These are phyloP conservation scores for Eupleurogrammus muticus DNA, from an alignment of 2,797 vertebrate genomes.

Conservation along the genomic window DNA sequence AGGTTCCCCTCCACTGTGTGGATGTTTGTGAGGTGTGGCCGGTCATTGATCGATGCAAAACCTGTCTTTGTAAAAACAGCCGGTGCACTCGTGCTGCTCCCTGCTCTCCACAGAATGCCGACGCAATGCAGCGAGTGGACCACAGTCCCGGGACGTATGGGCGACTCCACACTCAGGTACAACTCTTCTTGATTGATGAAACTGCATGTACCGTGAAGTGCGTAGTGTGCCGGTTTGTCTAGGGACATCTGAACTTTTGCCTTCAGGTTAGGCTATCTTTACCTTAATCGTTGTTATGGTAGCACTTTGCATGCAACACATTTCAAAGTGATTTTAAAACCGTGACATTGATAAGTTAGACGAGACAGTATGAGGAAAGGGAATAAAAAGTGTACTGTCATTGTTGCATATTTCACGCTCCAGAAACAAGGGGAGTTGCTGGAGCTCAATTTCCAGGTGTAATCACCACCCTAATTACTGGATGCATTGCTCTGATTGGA, in stretches of 20 bases:
- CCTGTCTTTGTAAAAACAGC: conserved; percentile 48
- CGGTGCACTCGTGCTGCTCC: conserved; percentile 37
- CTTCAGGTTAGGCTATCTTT: not conserved
- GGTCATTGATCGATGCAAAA: conserved; percentile 67
- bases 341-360: not conserved
- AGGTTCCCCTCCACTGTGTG: conserved; percentile 21
- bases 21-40: conserved; percentile 46
- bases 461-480: conserved; percentile 38
- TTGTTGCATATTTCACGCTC: conserved; percentile 18
- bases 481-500: conserved; percentile 52
- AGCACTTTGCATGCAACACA: not conserved
- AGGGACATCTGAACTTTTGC: conserved; percentile 7
- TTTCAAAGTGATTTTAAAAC: not conserved
- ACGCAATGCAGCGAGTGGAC: conserved; percentile 71
- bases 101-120: conserved; percentile 61
- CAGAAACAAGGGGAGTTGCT: conserved; percentile 6
- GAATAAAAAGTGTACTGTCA: not conserved
- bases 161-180: conserved; percentile 50
- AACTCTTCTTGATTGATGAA: not conserved
- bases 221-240: not conserved
- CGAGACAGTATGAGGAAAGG: not conserved
- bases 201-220: conserved; percentile 24
- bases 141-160: conserved; percentile 46
- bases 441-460: conserved; percentile 45
- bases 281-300: not conserved